Percentiles rank a stretch among this genome's conserved stretches.
These are phyloP conservation scores for Sporophila hypoxantha DNA, from an alignment of 2,113 vertebrate species.

Conservation along the genomic window DNA sequence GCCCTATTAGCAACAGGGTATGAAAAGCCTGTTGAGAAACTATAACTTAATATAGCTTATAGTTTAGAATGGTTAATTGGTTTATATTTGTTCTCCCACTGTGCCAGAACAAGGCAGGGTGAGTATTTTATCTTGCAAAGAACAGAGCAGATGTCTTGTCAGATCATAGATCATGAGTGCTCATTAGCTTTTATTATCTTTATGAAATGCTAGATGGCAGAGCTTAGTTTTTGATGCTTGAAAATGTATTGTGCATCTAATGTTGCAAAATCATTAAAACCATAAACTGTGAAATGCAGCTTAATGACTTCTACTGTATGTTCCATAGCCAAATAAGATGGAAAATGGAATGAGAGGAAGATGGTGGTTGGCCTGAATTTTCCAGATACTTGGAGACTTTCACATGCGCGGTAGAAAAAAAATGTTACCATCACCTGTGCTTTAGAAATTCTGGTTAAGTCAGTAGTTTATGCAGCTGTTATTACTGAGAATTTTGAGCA, in stretches of 20 bases:
- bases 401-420: background rate
- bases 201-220: constrained; percentile 70
- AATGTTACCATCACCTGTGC: background rate
- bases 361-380: background rate
- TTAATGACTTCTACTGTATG: constrained; percentile 32
- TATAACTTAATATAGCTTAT: constrained; percentile 65
- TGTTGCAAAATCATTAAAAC: constrained; percentile 64
- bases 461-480: background rate
- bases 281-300: constrained; percentile 52
- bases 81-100: constrained; percentile 57
- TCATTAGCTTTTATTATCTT: constrained; percentile 78
- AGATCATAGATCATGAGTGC: constrained; percentile 67
- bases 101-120: constrained; percentile 50
- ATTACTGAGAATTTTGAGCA: background rate
- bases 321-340: background rate
- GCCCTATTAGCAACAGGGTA: constrained; percentile 39
- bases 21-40: constrained; percentile 63
- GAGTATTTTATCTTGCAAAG: constrained; percentile 54
- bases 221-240: constrained; percentile 61
- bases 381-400: background rate
- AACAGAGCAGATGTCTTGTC: constrained; percentile 72
- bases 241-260: constrained; percentile 59
- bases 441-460: background rate
- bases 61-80: constrained; percentile 69
- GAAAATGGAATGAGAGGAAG: background rate